Evolutionary conservation across 2,888 invertebrate species (phyloP), one percentile per base, ranked within the genome.

Genomic region (Plusia festucae): DNA sequence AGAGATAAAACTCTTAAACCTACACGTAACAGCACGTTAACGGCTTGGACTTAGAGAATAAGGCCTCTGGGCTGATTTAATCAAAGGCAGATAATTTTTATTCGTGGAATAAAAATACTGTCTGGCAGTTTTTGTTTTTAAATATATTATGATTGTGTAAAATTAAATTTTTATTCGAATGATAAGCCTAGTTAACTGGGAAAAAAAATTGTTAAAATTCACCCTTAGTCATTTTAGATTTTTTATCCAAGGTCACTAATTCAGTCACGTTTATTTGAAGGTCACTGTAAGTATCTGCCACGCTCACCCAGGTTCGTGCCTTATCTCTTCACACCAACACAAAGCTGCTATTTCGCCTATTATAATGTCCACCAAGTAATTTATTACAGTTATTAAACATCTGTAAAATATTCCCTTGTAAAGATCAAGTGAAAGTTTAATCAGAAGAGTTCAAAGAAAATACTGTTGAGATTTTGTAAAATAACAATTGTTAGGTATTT

Each of bases 251-350:
- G 40, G n/a, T n/a, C 40, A 40, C n/a, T 49, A 49, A 49, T 20
- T 49, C 20, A 49, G 46, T 16, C 8, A 20, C 18, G 46, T 49
- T 49, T 65, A 68, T 72, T 80, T 75, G 78, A 85, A 85, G 85
- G 84, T 83, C 81, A 74, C 57, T 58, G 62, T 71, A 80, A 83
- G 82, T 79, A 80, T 85, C 84, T 76, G 75, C 65, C 72, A 64
- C 77, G 73, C 73, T 80, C 61, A 57, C 66, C 53, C 65, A 70
- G 60, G 65, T 71, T 75, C 85, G 86, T 88, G 86, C 85, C 88
- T 88, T 90, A 88, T 89, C 89, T 82, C 76, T 58, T 40, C 68
- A 73, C 69, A 73, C 70, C 77, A 68, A 76, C 79, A 72, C 81
- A 81, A 85, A 84, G 78, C 79, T 82, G 81, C 76, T 78, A 85